Evolutionary conservation across 2,797 vertebrate genomes (phyloP).

Genomic region (Sardinella longiceps): DNA sequence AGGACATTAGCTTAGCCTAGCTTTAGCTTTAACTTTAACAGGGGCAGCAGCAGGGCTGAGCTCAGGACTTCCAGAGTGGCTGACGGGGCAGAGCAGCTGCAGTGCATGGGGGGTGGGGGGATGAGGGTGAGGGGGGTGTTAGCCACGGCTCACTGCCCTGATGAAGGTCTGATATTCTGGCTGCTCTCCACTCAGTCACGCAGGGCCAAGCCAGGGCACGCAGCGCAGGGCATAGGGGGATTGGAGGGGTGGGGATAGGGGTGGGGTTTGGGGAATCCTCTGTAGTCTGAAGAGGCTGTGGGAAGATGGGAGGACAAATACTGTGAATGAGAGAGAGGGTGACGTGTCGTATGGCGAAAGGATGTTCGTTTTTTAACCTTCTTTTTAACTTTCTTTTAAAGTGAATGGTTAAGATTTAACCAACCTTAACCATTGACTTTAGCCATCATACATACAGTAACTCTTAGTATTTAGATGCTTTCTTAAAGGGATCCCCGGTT

Average conservation of each 20-base stretch:
- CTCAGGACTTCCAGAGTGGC: neutral
- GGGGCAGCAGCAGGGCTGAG: neutral
- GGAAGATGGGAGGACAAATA: neutral
- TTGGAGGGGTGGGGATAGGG: neutral
- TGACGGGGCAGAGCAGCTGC: neutral
- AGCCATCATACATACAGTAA: too few species aligned
- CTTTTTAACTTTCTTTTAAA: too few species aligned
- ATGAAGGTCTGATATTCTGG: neutral
- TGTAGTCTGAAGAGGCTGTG: neutral
- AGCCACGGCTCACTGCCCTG: constrained; percentile 7
- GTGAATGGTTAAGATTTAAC: too few species aligned
- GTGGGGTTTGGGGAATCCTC: neutral
- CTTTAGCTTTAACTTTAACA: neutral
- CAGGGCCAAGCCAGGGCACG: neutral
- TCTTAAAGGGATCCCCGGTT: too few species aligned
- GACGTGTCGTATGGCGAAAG: too few species aligned
- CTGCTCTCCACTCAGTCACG: neutral
- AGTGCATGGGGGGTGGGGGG: too few species aligned
- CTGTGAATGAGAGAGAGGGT: too few species aligned
- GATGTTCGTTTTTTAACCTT: too few species aligned
- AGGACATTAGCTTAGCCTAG: neutral
- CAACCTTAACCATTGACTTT: too few species aligned
- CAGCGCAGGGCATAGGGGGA: too few species aligned
- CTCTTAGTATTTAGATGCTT: too few species aligned
- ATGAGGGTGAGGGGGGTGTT: too few species aligned